Base-by-base conservation (phyloP, 2,797 vertebrate species). In the Brachymystax lenok region DNA sequence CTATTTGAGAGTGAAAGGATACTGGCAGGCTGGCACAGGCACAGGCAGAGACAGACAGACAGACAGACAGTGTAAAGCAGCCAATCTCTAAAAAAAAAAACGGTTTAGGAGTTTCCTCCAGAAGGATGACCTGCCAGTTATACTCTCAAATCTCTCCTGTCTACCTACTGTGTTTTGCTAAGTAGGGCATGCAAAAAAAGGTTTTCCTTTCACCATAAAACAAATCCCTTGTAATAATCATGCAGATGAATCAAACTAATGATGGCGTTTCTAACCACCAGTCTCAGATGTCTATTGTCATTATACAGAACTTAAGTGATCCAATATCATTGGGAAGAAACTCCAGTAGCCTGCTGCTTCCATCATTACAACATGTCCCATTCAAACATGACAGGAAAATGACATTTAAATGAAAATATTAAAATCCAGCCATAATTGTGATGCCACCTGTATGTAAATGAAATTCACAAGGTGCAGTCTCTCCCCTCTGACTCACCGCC, bases 341-440 rank as follows among this genome's bases (percentile, higher is more conserved):
- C 83, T 85, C 76, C 77, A 8, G 4, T 69, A 61, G 69, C 85
- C 86, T 91, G 86, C 86, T 86, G 28, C 81, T 80, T 46, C 10
- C 78, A 83, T 91, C 87, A 91, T 92, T 89, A 90, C 81, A 79
- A 80, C 87, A 93, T 94, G 93, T 93, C 90, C 92, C 77, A 92
- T 94, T 94, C 94, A 94, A 94, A 94, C 90, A 84, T 88, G 84
- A 81, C 91, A 93, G 90, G 90, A 91, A 92, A 92, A 90, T 91
- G 5, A 84, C 91, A 94, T 94, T 94, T 94, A 94, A 94, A 95
- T 94, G 82, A 85, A 93, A 85, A 90, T 92, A 91, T 90, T 92
- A 91, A 90, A 93, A 94, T 93, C 78, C 61, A 81, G 78, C 90
- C 81, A 79, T 90, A 91, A 92, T 93, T 93, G 86, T 85, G 86